Evolutionary conservation across 2,113 vertebrate species (phyloP).

Genomic region (Dasypus novemcinctus): DNA sequence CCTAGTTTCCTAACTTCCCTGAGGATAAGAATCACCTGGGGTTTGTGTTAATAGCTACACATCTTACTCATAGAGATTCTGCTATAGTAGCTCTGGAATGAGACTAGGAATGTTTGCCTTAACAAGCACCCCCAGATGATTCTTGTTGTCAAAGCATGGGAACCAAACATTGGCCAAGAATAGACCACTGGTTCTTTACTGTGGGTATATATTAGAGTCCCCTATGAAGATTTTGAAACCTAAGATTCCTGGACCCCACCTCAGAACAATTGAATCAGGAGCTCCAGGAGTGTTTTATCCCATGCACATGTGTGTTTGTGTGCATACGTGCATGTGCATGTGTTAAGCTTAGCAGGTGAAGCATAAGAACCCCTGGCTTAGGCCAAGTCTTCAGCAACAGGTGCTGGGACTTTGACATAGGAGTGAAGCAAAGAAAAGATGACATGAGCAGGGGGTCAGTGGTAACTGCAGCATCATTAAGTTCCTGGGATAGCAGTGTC

Average conservation of each 20-base stretch:
- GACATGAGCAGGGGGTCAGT: background rate
- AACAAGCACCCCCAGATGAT: background rate
- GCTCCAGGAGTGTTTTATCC: background rate
- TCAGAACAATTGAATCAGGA: background rate
- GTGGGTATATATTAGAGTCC: background rate
- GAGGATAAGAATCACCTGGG: background rate
- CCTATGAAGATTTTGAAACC: background rate
- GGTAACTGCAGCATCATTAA: background rate
- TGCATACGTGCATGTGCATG: rapidly evolving
- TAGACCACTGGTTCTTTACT: background rate
- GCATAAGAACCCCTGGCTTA: background rate
- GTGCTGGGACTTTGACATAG: background rate
- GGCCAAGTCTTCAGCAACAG: background rate
- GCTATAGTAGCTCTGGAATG: background rate
- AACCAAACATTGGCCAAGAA: background rate
- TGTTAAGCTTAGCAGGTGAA: background rate
- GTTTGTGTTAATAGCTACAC: background rate
- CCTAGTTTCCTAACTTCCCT: background rate
- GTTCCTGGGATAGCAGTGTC: background rate
- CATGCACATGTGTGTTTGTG: background rate
- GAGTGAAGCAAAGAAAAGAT: background rate
- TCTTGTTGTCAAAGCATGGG: background rate
- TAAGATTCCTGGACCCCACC: background rate
- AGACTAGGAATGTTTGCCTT: background rate
- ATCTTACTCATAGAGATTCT: background rate